Base-by-base conservation (phyloP, 2,113 vertebrate species). In the Micromys minutus region DNA sequence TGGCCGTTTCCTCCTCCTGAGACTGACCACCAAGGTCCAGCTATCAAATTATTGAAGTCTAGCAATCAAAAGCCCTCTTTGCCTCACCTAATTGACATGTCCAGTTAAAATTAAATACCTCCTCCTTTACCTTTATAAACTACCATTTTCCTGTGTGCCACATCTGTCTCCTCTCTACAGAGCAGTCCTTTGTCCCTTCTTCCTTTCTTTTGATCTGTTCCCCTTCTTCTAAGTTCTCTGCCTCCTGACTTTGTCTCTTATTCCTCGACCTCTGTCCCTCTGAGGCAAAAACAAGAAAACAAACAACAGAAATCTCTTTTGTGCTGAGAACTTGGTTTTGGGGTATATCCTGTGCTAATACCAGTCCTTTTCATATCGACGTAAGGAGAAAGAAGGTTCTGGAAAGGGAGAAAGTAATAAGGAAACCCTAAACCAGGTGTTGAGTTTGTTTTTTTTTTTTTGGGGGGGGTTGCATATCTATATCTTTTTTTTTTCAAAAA, bases 391-490 rank as follows among this genome's bases (percentile, higher is more conserved):
- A 57, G 6, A 75, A 19, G 21, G 45, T 77, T 26, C 55, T 79
- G 61, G 31, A 22, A 8, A 55, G 1, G 12, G 1, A 12, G 42
- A 55, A 4, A 11, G 31, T 45, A 69, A 77, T 22, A 67, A n/a
- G 31, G 24, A 67, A 84, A 90, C 47, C 77, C 42, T 94, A 21
- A 52, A n/a, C 3, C 15, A 87, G 57, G 31, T 63, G 47, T 59
- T 93, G 81, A 57, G 8, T 87, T 84, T 84, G 94, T 63, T 90
- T 85, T n/a, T n/a, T n/a, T n/a, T n/a, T n/a, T n/a, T n/a, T n/a
- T n/a, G n/a, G n/a, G n/a, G n/a, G n/a, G n/a, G n/a, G n/a, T n/a
- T 21, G 0, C 47, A 80, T 95, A 88, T 89, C 52, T 65, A 93
- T 81, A 21, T 34, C 11, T n/a, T 85, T 65, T 67, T 69, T 61